Percentiles rank a stretch among this genome's conserved stretches.
Evolutionary conservation across 2,888 invertebrate genomes (phyloP).

Genomic region (Smittia aterrima): DNA sequence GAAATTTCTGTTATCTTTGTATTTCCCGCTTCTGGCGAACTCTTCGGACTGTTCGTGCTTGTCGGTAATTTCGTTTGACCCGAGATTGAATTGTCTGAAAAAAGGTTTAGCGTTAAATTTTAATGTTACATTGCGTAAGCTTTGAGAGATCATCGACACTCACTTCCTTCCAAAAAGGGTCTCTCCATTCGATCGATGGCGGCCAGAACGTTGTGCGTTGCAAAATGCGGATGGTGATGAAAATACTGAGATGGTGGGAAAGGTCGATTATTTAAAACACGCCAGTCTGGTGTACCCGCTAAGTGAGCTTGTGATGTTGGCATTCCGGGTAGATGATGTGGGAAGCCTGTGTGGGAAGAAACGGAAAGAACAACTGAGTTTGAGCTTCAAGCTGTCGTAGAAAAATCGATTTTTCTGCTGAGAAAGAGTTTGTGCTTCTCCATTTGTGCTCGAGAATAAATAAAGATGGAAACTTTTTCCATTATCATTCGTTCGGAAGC

Average conservation of each 20-base stretch:
- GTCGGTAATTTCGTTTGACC: conserved; percentile 55
- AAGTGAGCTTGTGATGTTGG: conserved; percentile 57
- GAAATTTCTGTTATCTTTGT: conserved; percentile 37
- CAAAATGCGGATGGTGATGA: conserved; percentile 59
- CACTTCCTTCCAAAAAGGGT: conserved; percentile 33
- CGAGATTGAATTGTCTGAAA: background rate
- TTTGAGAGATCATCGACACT: conserved; percentile 17
- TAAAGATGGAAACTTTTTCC: conserved; percentile 11
- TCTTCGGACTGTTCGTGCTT: conserved; percentile 69
- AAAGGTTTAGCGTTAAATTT: too few relatives aligned
- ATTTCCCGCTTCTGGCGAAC: conserved; percentile 54
- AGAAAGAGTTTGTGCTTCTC: background rate
- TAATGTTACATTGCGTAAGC: background rate
- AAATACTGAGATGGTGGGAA: conserved; percentile 55
- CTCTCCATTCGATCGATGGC: conserved; percentile 55
- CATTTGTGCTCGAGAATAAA: background rate
- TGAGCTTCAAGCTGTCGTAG: background rate
- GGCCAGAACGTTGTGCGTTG: conserved; percentile 57
- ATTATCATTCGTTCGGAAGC: background rate
- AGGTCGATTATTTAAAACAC: conserved; percentile 53
- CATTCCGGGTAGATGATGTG: conserved; percentile 70
- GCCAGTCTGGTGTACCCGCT: conserved; percentile 66
- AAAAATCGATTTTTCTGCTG: background rate
- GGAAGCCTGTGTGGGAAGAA: conserved; percentile 60
- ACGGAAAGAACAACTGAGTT: background rate